phyloP scores from a whole-genome alignment of 2,888 invertebrate genomes.

The Timema podura region DNA sequence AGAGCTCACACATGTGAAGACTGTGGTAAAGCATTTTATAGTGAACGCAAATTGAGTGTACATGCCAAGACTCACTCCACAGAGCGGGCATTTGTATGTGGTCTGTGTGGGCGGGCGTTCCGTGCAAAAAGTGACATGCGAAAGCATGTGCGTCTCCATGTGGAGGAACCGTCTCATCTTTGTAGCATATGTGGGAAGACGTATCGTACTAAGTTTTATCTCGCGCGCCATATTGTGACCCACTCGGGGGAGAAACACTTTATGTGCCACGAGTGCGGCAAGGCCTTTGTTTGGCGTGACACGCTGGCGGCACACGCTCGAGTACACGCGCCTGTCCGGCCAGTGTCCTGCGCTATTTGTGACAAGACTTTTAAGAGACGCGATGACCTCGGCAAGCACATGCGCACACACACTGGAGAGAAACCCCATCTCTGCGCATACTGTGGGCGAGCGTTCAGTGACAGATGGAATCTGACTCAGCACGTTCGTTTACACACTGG shows the following conservation, averaged over 20 bases:
- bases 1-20: neutral
- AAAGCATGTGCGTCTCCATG: neutral
- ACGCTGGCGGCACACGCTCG: constrained; percentile 15
- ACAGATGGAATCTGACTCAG: constrained; percentile 23
- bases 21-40: neutral
- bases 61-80: constrained; percentile 6
- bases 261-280: constrained; percentile 19
- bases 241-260: constrained; percentile 18
- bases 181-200: constrained; percentile 20
- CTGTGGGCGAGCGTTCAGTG: constrained; percentile 17
- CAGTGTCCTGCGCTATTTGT: constrained; percentile 15
- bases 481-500: constrained; percentile 22
- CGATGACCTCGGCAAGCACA: constrained; percentile 18
- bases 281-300: constrained; percentile 18
- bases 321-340: constrained; percentile 19
- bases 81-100: constrained; percentile 4
- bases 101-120: constrained; percentile 9
- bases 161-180: neutral
- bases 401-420: constrained; percentile 22
- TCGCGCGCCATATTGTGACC: constrained; percentile 17
- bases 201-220: constrained; percentile 17
- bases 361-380: constrained; percentile 20
- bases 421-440: constrained; percentile 17
- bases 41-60: neutral
- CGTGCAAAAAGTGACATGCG: neutral